These are phyloP conservation scores for Corythaeola cristata DNA, from an alignment of 2,113 vertebrate genomes.

Conservation along the genomic window DNA sequence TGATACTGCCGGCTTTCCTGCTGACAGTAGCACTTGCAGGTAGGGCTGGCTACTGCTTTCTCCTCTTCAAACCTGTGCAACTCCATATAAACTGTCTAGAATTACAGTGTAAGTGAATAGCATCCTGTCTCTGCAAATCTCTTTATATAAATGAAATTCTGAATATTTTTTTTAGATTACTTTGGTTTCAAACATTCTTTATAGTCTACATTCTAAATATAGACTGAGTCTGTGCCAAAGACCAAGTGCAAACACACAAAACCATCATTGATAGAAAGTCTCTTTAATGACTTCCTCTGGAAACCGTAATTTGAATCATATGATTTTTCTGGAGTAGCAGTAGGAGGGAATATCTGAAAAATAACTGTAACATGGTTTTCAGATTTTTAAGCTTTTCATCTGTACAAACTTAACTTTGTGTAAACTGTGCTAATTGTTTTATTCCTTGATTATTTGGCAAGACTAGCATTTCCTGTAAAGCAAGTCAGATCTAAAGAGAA, in stretches of 20 bases:
- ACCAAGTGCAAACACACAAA: background rate
- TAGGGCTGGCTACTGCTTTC: background rate
- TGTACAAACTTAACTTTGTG: background rate
- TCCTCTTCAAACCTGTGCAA: background rate
- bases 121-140: background rate
- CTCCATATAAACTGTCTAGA: background rate
- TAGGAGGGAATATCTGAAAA: background rate
- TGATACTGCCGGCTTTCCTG: background rate
- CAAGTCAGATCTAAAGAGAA: background rate
- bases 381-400: background rate
- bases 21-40: accelerated
- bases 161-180: background rate
- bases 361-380: background rate
- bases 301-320: slow-evolving; percentile 5
- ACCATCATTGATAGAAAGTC: background rate
- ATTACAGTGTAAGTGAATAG: background rate
- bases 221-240: background rate
- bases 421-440: background rate
- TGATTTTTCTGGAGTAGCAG: background rate
- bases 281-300: slow-evolving; percentile 33
- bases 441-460: background rate
- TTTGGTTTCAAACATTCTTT: background rate
- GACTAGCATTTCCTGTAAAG: background rate
- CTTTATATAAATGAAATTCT: background rate
- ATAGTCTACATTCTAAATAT: background rate